phyloP scores from a whole-genome alignment of 2,797 vertebrate genomes.

The Acanthopagrus latus region DNA sequence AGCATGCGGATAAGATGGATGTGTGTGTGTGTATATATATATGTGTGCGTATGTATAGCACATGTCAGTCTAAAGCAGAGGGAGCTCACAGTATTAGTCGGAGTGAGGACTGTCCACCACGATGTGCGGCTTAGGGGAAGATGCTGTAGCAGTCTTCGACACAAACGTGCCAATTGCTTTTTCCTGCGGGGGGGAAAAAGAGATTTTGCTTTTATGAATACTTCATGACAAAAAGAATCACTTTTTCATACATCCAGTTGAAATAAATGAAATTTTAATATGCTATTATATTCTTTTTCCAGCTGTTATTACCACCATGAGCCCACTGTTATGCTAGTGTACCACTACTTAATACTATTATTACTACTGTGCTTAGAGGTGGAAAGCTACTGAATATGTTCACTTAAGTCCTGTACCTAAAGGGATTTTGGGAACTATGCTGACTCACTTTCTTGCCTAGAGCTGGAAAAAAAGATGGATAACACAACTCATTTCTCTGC shows the following conservation, averaged over 20 bases:
- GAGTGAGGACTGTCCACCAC: conserved; percentile 91
- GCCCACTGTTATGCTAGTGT: background rate
- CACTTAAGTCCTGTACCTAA: background rate
- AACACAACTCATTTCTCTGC: background rate
- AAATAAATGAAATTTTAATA: conserved; percentile 2
- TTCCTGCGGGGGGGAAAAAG: conserved; percentile 82
- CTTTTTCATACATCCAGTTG: background rate
- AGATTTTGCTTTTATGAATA: background rate
- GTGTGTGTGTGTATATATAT: too few species aligned
- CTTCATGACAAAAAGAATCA: background rate
- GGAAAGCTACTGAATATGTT: background rate
- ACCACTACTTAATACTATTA: background rate
- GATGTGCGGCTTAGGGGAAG: conserved; percentile 88
- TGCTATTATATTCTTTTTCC: background rate
- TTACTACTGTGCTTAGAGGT: background rate
- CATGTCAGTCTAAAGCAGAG: background rate
- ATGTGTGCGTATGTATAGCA: too few species aligned
- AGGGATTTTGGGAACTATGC: background rate
- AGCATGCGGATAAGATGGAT: background rate
- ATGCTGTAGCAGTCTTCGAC: conserved; percentile 85
- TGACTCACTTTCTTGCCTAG: background rate
- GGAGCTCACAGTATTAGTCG: conserved; percentile 85
- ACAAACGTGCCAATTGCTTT: conserved; percentile 91
- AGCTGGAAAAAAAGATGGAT: background rate
- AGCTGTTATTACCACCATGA: background rate